phyloP scores from a whole-genome alignment of 2,888 invertebrate genomes.

The Drosophila mercatorum region DNA sequence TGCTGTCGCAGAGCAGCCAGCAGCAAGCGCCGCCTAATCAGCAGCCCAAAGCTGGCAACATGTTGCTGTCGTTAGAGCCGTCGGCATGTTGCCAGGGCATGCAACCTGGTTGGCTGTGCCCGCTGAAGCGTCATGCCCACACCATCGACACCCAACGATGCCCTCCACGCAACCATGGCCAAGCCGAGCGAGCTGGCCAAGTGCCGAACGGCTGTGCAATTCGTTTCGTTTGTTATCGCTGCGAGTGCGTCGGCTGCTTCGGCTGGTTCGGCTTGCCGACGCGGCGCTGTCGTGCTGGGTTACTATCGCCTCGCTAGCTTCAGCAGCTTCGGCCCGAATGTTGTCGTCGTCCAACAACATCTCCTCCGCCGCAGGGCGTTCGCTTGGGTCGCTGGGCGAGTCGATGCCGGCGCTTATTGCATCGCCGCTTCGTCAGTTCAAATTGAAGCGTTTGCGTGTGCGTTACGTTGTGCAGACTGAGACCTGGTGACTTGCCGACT shows the following conservation, averaged over 20 bases:
- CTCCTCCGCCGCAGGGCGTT: slow-evolving; percentile 44
- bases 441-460: slow-evolving; percentile 84
- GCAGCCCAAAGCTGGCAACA: slow-evolving; percentile 34
- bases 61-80: slow-evolving; percentile 23
- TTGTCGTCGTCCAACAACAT: slow-evolving; percentile 19
- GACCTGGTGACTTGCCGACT: slow-evolving; percentile 21
- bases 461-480: slow-evolving; percentile 71
- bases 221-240: slow-evolving; percentile 20
- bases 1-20: slow-evolving; percentile 3
- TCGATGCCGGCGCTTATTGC: slow-evolving; percentile 57
- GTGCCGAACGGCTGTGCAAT: slow-evolving; percentile 5
- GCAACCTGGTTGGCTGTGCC: slow-evolving; percentile 63
- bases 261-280: slow-evolving; percentile 5
- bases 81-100: slow-evolving; percentile 38
- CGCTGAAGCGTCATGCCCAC: slow-evolving; percentile 32
- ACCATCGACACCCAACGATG: slow-evolving; percentile 1
- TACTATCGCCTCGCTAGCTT: slow-evolving; percentile 15
- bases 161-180: slow-evolving; percentile 10
- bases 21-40: slow-evolving; percentile 13
- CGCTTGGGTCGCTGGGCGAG: slow-evolving; percentile 54
- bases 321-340: slow-evolving; percentile 15
- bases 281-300: neutral
- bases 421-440: slow-evolving; percentile 75
- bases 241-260: slow-evolving; percentile 15
- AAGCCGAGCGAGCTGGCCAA: slow-evolving; percentile 23